Evolutionary conservation across 2,888 invertebrate species (phyloP), one percentile per base, ranked within the genome.

Genomic region (Drosophila putrida): DNA sequence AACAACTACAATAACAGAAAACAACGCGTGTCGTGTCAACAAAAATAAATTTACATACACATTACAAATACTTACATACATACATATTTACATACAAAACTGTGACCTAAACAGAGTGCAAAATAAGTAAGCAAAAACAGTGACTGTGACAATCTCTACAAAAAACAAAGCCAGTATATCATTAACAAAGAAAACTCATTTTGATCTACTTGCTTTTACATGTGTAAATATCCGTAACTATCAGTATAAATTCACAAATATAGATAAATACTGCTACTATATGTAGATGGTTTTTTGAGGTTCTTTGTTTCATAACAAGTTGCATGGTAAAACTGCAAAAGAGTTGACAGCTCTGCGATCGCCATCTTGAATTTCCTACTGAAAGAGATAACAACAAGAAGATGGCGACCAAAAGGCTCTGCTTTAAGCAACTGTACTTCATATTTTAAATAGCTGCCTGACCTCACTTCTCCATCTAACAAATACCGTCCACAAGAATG

Each of bases 381-480:
- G 11, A 13, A 9, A 20, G 35, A 28, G 25, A 8, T 25, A 69
- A 36, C 25, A 66, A 33, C 6, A 43, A 20, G 28, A 28, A 63
- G 39, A 75, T 74, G 74, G 68, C 74, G 51, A 9, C 33, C 41
- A 20, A 43, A 46, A 47, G 64, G 61, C 63, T 74, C 44, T 41
- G 62, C 60, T 53, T n/a, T 31, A 4, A 44, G 28, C 15, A 53
- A 78, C 75, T 75, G 78, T 75, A 75, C 78, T 63, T 74, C 25
- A 13, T 53, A 20, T 33, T 46, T 20, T 13, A 6, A 46, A 28
- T 39, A 33, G n/a, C 49, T 49, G 20, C 31, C 20, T 60, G 31
- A 38, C 38, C 36, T 44, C 36, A 27, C 35, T 51, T 59, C 38
- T 44, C 27, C 25, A 35, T 53, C 78, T 63, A 58, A 49, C 57